These are phyloP conservation scores for Dioctria linearis DNA, from an alignment of 2,888 invertebrate species.

Conservation along the genomic window DNA sequence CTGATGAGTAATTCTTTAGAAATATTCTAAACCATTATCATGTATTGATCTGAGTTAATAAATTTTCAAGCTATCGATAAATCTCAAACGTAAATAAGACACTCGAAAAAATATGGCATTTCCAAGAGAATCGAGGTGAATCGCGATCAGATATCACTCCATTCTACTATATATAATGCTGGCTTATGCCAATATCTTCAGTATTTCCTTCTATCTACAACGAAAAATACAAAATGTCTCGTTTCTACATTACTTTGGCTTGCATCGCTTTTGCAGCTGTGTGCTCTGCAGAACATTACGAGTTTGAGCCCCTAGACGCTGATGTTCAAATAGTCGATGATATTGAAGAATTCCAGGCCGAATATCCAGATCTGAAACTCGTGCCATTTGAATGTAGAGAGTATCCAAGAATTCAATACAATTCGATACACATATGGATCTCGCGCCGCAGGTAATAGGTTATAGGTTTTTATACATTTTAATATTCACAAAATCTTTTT, in stretches of 20 bases:
- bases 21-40: too few species aligned
- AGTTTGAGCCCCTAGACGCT: neutral
- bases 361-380: conserved; percentile 35
- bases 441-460: neutral
- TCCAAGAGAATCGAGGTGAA: too few species aligned
- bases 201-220: too few species aligned
- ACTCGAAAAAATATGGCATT: too few species aligned
- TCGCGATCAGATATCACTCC: too few species aligned
- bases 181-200: too few species aligned
- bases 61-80: too few species aligned
- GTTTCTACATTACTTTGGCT: neutral
- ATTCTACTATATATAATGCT: too few species aligned
- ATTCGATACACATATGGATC: conserved; percentile 29
- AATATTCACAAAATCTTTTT: neutral
- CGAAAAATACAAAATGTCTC: conserved; percentile 1
- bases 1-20: too few species aligned
- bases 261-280: neutral
- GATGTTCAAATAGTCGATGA: conserved; percentile 44
- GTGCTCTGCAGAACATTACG: neutral
- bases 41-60: too few species aligned
- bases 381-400: conserved; percentile 36
- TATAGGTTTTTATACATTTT: neutral
- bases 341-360: conserved; percentile 36
- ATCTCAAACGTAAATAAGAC: too few species aligned
- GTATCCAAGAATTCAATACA: neutral